These are phyloP conservation scores for Chaenogobius annularis DNA, from an alignment of 2,113 vertebrate species.

Conservation along the genomic window DNA sequence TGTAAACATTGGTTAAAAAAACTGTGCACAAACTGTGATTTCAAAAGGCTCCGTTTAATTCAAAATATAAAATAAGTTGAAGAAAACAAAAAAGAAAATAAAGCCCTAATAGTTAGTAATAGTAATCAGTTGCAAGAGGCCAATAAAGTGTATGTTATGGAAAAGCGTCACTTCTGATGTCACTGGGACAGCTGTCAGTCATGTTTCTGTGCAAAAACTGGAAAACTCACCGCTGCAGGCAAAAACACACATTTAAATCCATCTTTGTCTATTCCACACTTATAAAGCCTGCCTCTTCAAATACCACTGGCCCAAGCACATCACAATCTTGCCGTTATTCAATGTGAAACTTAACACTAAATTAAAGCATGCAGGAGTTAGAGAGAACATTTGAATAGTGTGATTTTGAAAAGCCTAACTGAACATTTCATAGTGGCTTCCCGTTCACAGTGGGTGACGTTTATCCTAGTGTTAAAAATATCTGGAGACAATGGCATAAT, in stretches of 20 bases:
- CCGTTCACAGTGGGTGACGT: constrained; percentile 21
- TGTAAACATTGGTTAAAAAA: neutral
- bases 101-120: too few species aligned
- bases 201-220: neutral
- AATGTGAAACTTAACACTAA: neutral
- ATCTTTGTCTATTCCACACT: neutral
- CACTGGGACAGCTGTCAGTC: neutral
- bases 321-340: too few species aligned
- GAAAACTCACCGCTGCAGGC: neutral
- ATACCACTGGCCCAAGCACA: neutral
- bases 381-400: neutral
- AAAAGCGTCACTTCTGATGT: too few species aligned
- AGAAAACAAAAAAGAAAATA: too few species aligned
- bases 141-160: too few species aligned
- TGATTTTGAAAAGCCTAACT: neutral
- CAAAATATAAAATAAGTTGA: too few species aligned
- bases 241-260: neutral
- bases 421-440: constrained; percentile 11
- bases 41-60: too few species aligned
- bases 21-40: neutral
- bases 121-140: too few species aligned
- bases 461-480: constrained; percentile 27
- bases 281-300: neutral
- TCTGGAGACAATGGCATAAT: constrained; percentile 33
- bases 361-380: neutral